phyloP scores from a whole-genome alignment of 2,797 vertebrate species.

The Artibeus jamaicensis region DNA sequence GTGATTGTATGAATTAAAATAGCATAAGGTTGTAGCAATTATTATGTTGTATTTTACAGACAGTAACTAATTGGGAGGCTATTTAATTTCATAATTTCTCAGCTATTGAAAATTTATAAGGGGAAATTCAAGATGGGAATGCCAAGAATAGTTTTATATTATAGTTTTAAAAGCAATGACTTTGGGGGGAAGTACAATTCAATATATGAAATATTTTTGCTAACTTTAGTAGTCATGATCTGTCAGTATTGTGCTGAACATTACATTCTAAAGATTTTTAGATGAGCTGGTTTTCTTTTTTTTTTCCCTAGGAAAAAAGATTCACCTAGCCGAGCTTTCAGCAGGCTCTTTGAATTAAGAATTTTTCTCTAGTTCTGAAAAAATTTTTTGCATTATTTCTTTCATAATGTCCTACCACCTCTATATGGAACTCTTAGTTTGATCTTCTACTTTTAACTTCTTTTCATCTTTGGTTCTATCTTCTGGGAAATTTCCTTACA shows the following conservation, averaged over 20 bases:
- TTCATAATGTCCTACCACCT: background rate
- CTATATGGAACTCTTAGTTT: background rate
- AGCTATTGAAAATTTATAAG: background rate
- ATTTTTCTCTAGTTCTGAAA: background rate
- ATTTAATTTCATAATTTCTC: slow-evolving; percentile 27
- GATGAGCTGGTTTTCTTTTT: background rate
- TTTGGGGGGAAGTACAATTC: background rate
- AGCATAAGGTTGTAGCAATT: background rate
- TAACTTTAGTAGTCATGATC: background rate
- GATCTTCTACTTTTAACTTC: background rate
- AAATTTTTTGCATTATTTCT: background rate
- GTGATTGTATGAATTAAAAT: background rate
- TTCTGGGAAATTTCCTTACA: background rate
- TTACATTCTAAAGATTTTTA: background rate
- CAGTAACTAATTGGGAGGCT: background rate
- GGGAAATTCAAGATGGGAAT: background rate
- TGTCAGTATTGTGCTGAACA: background rate
- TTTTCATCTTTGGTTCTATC: background rate
- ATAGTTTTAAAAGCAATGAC: background rate
- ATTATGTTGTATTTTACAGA: background rate
- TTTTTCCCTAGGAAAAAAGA: background rate
- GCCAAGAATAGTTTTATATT: background rate
- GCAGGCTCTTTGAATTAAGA: background rate
- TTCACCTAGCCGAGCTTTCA: background rate
- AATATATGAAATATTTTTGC: background rate